phyloP scores from a whole-genome alignment of 2,113 vertebrate genomes.

The Hippocampus zosterae region DNA sequence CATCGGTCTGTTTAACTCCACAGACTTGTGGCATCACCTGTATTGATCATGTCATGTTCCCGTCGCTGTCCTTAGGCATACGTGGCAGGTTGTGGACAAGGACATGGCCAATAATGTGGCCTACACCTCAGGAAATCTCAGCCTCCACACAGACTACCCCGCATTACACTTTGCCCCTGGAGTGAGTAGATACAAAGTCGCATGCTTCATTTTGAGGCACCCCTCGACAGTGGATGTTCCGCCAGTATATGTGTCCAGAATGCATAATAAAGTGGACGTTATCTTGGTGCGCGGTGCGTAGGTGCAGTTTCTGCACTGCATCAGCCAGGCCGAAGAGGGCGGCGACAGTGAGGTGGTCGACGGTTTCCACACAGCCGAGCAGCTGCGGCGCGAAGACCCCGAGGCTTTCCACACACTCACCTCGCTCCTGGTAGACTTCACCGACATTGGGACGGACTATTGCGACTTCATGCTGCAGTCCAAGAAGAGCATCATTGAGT shows the following conservation, averaged over 20 bases:
- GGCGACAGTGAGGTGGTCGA: slow-evolving; percentile 88
- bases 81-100: slow-evolving; percentile 96
- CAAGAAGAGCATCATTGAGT: slow-evolving; percentile 91
- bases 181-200: slow-evolving; percentile 71
- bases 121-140: slow-evolving; percentile 84
- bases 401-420: slow-evolving; percentile 79
- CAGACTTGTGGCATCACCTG: too few relatives aligned
- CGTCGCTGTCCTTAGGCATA: slow-evolving; percentile 74
- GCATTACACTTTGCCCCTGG: slow-evolving; percentile 87
- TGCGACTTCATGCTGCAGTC: slow-evolving; percentile 89
- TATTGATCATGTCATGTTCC: slow-evolving; percentile 13
- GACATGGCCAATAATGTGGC: slow-evolving; percentile 87
- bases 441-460: slow-evolving; percentile 85
- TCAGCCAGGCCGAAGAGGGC: slow-evolving; percentile 80
- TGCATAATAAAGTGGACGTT: background rate
- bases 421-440: slow-evolving; percentile 80
- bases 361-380: slow-evolving; percentile 80
- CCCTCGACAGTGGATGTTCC: background rate
- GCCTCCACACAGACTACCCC: slow-evolving; percentile 90
- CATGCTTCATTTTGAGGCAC: background rate
- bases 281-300: slow-evolving; percentile 43
- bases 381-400: slow-evolving; percentile 78
- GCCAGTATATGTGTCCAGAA: background rate
- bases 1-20: too few relatives aligned
- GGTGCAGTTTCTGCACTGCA: slow-evolving; percentile 93